Evolutionary conservation across 2,797 vertebrate genomes (phyloP), one percentile per base, ranked within the genome.

Genomic region (Halcyon smyrnensis): DNA sequence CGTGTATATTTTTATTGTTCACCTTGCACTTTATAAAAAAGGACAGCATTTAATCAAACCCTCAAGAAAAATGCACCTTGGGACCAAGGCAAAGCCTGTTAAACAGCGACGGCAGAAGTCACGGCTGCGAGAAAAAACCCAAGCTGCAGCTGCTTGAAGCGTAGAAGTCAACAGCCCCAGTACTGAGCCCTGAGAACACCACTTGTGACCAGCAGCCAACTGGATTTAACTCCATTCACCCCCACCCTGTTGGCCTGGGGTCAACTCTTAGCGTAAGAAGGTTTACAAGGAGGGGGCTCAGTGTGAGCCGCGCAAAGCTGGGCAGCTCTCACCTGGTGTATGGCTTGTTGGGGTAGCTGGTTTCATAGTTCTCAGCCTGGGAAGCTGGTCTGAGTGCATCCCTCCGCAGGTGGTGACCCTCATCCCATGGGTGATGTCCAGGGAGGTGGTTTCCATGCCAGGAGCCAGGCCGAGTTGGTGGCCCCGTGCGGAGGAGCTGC

Each of bases 311-410:
- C 0, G 3, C 41, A 4, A 19, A 6, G 23, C 3, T 12, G 17
- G 15, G 32, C 24, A 54, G 64, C 15, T 62, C 95, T 95, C 94
- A 98, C 98, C 98, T 97, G 87, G 96, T 37, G 41, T 92, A 62
- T 1, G 87, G 37, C 4, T 39, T 69, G 57, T 11, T 23, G n/a
- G 91, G 28, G 51, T 84, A 70, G 76, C 69, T 27, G 46, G 71
- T 76, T 32, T 97, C 87, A 0, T 80, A 45, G 64, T 18, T 67
- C 43, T 95, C 95, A 4, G 51, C 30, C 6, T 34, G 5, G 1
- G 96, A 88, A 2, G 54, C 36, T 0, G 84, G 95, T 27, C 75
- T 88, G n/a, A 7, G 46, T 41, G 15, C 8, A 1, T 97, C 82
- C 7, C 82, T 50, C 13, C 8, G 1, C 4, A 25, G 34, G 1